Evolutionary conservation across 2,797 vertebrate genomes (phyloP).

Genomic region (Melanotaenia boesemani): DNA sequence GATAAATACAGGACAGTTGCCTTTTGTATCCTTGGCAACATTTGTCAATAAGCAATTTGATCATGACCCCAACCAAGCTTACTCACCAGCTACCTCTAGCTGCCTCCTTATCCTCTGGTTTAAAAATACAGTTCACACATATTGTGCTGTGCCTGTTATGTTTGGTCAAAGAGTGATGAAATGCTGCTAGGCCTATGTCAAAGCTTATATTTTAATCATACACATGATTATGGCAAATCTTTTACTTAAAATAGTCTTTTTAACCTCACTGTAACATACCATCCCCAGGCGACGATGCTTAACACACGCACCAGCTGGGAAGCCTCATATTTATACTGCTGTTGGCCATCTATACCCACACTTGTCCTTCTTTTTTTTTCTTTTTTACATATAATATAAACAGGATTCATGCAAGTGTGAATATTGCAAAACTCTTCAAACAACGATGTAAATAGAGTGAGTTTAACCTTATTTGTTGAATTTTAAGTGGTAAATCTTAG

Average conservation of each 20-base stretch:
- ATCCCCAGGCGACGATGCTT: conserved; percentile 10
- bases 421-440: conserved; percentile 13
- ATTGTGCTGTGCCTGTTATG: conserved; percentile 4
- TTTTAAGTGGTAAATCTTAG: conserved; percentile 17
- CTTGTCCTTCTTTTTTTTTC: neutral
- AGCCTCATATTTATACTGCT: conserved; percentile 3
- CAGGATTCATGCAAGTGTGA: conserved; percentile 14
- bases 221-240: neutral
- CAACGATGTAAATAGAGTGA: neutral
- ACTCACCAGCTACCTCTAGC: conserved; percentile 21
- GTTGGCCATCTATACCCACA: conserved; percentile 5
- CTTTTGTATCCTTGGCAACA: conserved; percentile 34
- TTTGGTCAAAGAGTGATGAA: conserved; percentile 10
- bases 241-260: conserved; percentile 15
- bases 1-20: conserved; percentile 23
- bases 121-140: conserved; percentile 22
- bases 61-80: conserved; percentile 35
- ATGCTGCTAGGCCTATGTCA: neutral
- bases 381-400: conserved; percentile 7
- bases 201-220: neutral
- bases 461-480: conserved; percentile 8
- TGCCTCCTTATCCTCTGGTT: conserved; percentile 11
- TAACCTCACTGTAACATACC: conserved; percentile 16
- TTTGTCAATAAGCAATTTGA: conserved; percentile 45
- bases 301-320: conserved; percentile 13